phyloP scores from a whole-genome alignment of 2,888 invertebrate species.

The Agrochola circellaris region DNA sequence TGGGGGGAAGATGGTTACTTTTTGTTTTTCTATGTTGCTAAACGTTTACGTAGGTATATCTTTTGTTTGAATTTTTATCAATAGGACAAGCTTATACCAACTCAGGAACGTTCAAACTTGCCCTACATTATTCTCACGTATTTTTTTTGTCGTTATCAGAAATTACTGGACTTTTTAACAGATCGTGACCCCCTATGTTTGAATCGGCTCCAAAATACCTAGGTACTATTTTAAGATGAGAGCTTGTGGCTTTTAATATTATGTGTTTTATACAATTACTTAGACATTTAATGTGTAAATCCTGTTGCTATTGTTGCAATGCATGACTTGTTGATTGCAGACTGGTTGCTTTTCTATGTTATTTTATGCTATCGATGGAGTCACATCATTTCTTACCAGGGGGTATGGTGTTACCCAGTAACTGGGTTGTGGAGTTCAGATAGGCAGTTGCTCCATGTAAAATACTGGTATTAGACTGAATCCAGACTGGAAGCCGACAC shows the following conservation, averaged over 20 bases:
- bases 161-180: background rate
- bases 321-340: background rate
- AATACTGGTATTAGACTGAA: background rate
- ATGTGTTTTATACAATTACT: background rate
- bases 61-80: background rate
- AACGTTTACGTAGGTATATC: background rate
- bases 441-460: background rate
- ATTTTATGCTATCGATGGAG: background rate
- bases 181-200: slow-evolving; percentile 2
- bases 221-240: background rate
- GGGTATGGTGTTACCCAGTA: no score
- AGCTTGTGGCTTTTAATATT: background rate
- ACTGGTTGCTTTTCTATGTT: background rate
- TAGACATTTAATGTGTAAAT: background rate
- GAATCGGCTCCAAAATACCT: background rate
- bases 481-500: background rate
- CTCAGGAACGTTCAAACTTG: background rate
- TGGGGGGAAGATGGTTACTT: background rate
- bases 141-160: background rate
- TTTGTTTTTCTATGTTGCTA: background rate
- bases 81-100: no score
- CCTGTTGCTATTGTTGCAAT: background rate
- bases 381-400: background rate
- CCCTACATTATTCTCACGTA: no score
- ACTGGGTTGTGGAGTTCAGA: background rate